Percentiles rank a stretch among this genome's conserved stretches.
Evolutionary conservation across 2,113 vertebrate species (phyloP).

Genomic region (Leptodactylus fuscus): DNA sequence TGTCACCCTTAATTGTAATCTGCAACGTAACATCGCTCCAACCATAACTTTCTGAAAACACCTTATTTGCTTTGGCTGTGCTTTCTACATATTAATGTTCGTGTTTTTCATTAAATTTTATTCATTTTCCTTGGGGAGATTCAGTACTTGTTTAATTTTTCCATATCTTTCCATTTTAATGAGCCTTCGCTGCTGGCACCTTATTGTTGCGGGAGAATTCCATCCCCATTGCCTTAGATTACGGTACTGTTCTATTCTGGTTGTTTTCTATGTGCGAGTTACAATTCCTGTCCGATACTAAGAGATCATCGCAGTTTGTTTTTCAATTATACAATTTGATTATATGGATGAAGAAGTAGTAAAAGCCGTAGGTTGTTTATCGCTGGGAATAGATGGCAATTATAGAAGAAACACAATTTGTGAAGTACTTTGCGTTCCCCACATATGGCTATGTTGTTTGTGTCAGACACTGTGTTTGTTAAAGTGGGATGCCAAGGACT

Average conservation of each 20-base stretch:
- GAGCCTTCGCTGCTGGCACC: neutral
- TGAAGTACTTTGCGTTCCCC: too few species aligned
- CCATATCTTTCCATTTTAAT: constrained; percentile 23
- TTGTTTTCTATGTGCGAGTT: too few species aligned
- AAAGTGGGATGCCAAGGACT: too few species aligned
- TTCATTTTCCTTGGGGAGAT: neutral
- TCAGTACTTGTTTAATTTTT: neutral
- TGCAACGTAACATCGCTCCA: neutral
- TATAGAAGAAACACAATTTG: neutral
- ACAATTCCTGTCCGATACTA: neutral
- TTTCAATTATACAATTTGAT: neutral
- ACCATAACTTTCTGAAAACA: neutral
- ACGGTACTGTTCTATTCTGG: neutral
- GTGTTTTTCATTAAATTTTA: neutral
- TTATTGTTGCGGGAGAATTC: neutral
- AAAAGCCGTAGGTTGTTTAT: constrained; percentile 2
- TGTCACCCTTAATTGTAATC: too few species aligned
- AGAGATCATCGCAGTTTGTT: neutral
- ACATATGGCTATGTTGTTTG: too few species aligned
- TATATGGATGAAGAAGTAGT: neutral
- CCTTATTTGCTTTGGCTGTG: neutral
- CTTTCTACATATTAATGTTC: neutral
- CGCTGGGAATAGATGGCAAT: neutral
- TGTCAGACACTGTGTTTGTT: too few species aligned
- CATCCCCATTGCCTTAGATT: neutral